phyloP scores from a whole-genome alignment of 1,140 invertebrate genomes.

The Scaptomyza hsui region DNA sequence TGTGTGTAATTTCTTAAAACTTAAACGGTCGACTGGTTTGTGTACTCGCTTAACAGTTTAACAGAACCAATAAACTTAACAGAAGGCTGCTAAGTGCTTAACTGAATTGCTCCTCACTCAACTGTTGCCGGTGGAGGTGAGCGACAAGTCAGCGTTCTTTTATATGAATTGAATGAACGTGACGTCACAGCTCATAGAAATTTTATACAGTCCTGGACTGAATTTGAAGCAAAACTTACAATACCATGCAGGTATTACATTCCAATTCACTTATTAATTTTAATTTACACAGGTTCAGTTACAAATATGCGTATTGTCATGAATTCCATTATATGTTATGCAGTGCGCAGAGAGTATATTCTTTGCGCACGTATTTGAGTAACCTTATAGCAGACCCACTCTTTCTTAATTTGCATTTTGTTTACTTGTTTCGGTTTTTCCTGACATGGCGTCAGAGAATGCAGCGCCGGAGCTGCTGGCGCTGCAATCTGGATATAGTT shows the following conservation, averaged over 20 bases:
- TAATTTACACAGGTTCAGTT: too few species aligned
- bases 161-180: background rate
- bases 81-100: background rate
- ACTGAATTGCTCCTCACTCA: background rate
- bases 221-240: too few species aligned
- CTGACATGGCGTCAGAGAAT: conserved; percentile 51
- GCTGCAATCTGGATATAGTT: conserved; percentile 34
- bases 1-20: background rate
- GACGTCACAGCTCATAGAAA: background rate
- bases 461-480: conserved; percentile 36
- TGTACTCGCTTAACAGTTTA: conserved; percentile 5
- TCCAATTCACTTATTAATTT: too few species aligned
- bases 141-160: background rate
- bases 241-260: too few species aligned
- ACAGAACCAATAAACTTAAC: background rate
- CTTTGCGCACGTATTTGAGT: background rate
- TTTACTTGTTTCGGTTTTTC: conserved; percentile 42
- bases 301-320: too few species aligned
- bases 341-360: background rate
- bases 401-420: conserved; percentile 32
- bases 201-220: too few species aligned
- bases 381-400: conserved; percentile 1
- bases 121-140: too few species aligned
- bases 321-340: too few species aligned
- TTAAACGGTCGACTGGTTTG: conserved; percentile 14